Conservation (phyloP, 2,888 invertebrate genomes). For the Emmelina monodactyla region DNA sequence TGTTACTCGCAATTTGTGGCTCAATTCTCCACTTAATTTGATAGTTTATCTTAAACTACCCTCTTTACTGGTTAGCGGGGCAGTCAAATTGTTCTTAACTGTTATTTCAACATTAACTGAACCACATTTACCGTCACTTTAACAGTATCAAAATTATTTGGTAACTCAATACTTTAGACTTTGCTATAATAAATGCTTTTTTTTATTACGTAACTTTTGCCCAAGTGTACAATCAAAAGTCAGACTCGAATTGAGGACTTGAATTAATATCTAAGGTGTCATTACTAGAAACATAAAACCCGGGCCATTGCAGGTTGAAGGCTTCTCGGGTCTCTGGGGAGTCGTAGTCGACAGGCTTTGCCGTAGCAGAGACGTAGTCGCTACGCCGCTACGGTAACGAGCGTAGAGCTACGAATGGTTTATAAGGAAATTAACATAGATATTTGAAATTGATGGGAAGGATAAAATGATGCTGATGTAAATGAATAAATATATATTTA, state of each 20-base stretch:
- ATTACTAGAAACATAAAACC: not conserved
- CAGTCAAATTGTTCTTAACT: too few relatives aligned
- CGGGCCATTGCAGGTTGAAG: conserved; percentile 40
- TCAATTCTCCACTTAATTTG: conserved; percentile 40
- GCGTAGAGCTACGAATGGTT: conserved; percentile 29
- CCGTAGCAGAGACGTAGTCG: conserved; percentile 45
- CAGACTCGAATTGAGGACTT: not conserved
- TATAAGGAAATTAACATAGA: too few relatives aligned
- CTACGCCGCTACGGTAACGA: conserved; percentile 41
- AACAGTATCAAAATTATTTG: too few relatives aligned
- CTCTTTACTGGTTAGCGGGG: conserved; percentile 36
- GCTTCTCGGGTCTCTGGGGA: conserved; percentile 39
- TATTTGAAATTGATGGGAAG: too few relatives aligned
- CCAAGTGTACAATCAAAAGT: conserved; percentile 1
- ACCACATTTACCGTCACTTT: too few relatives aligned
- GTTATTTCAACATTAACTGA: too few relatives aligned
- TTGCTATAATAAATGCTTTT: too few relatives aligned
- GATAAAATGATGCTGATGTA: too few relatives aligned
- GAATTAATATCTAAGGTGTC: not conserved
- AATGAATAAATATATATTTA: too few relatives aligned
- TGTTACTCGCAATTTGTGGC: conserved; percentile 39
- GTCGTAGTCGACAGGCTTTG: conserved; percentile 47
- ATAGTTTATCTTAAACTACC: conserved; percentile 40
- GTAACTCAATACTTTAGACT: too few relatives aligned
- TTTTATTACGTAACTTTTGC: too few relatives aligned